phyloP scores from a whole-genome alignment of 2,888 invertebrate genomes.

The Mayetiola destructor region DNA sequence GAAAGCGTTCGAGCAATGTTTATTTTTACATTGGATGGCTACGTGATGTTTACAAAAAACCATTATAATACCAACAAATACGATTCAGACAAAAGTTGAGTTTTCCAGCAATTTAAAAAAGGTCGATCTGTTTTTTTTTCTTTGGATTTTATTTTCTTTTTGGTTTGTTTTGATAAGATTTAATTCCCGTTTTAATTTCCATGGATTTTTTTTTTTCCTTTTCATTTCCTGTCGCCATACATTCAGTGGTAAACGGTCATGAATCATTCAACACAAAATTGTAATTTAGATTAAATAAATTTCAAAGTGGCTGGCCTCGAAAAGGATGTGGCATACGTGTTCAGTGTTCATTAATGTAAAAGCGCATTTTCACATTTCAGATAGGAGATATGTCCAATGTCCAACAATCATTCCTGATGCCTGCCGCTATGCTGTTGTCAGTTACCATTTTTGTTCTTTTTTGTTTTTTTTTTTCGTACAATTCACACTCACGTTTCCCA shows the following conservation, averaged over 20 bases:
- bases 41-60: too few relatives aligned
- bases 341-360: background rate
- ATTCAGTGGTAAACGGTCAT: background rate
- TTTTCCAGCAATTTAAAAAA: too few relatives aligned
- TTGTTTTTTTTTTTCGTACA: too few relatives aligned
- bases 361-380: too few relatives aligned
- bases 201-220: background rate
- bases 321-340: background rate
- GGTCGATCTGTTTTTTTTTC: too few relatives aligned
- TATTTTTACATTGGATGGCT: too few relatives aligned
- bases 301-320: too few relatives aligned
- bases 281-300: constrained; percentile 6
- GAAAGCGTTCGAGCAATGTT: too few relatives aligned
- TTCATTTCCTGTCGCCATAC: background rate
- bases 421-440: background rate
- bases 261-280: constrained; percentile 2
- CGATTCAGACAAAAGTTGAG: too few relatives aligned
- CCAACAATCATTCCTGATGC: background rate
- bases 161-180: too few relatives aligned
- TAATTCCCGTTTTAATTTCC: background rate
- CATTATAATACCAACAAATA: too few relatives aligned
- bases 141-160: background rate
- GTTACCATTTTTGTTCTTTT: background rate
- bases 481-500: background rate
- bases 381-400: too few relatives aligned